phyloP scores from a whole-genome alignment of 2,797 vertebrate species.

The Anguilla pacifica region DNA sequence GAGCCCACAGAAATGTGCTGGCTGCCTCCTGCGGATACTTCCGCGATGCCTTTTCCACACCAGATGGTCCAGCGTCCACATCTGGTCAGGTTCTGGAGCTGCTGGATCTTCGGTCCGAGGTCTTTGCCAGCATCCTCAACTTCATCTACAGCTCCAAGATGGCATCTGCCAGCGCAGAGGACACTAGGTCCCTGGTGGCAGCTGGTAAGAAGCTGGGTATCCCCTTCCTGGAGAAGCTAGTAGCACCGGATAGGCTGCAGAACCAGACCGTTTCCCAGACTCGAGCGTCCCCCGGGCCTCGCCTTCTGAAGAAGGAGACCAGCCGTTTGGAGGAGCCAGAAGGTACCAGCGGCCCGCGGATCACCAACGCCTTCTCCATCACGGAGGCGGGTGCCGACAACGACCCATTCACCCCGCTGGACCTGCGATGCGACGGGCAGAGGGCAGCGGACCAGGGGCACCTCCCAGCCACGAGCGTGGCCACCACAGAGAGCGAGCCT shows the following conservation, averaged over 20 bases:
- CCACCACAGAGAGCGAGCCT: conserved; percentile 76
- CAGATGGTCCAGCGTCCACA: conserved; percentile 73
- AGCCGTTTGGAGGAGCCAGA: conserved; percentile 81
- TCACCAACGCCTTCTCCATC: conserved; percentile 98
- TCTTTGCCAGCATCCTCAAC: conserved; percentile 95
- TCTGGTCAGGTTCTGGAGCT: conserved; percentile 91
- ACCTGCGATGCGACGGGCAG: conserved; percentile 77
- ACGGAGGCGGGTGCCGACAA: conserved; percentile 84
- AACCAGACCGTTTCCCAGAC: conserved; percentile 53
- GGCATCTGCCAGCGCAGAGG: conserved; percentile 77
- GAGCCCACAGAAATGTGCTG: conserved; percentile 94
- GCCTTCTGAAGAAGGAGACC: conserved; percentile 79
- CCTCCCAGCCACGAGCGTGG: conserved; percentile 60
- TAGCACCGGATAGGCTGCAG: conserved; percentile 69
- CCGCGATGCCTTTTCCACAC: conserved; percentile 85
- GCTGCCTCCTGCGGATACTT: conserved; percentile 97
- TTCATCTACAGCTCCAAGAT: conserved; percentile 97
- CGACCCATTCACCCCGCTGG: conserved; percentile 86
- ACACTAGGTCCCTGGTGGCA: conserved; percentile 81
- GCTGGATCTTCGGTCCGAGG: conserved; percentile 94
- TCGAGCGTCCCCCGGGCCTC: conserved; percentile 58
- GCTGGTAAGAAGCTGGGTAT: conserved; percentile 95
- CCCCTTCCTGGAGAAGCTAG: conserved; percentile 92
- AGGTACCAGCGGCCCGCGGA: conserved; percentile 85
- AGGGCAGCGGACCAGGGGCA: conserved; percentile 76